Evolutionary conservation across 2,888 invertebrate species (phyloP).

Genomic region (Sympetrum striolatum): DNA sequence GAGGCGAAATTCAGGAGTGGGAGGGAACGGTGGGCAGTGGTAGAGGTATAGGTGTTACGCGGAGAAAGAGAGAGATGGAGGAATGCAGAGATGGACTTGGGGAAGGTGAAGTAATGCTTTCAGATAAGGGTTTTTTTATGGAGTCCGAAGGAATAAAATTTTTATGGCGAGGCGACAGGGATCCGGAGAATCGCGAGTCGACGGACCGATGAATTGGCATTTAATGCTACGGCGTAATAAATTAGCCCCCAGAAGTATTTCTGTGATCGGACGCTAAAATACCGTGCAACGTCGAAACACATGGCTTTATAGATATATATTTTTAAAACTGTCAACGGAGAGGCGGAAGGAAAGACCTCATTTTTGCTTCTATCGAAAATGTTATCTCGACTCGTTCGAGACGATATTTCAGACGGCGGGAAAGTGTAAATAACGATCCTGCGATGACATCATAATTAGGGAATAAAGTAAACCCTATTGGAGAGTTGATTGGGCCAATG

Average conservation of each 20-base stretch:
- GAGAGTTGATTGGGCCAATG: too few species aligned
- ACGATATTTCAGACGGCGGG: too few species aligned
- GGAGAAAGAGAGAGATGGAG: not conserved
- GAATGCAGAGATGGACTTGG: not conserved
- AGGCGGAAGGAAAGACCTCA: not conserved
- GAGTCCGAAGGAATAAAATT: conserved; percentile 29
- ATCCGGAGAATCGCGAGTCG: not conserved
- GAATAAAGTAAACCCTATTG: too few species aligned
- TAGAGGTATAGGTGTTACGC: not conserved
- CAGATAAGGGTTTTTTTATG: conserved; percentile 37
- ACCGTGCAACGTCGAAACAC: not conserved
- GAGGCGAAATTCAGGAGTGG: not conserved
- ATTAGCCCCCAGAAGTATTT: not conserved
- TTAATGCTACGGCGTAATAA: conserved; percentile 7
- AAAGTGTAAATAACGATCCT: too few species aligned
- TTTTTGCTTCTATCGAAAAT: too few species aligned
- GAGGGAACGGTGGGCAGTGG: not conserved
- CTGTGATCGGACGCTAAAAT: not conserved
- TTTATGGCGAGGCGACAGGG: conserved; percentile 26
- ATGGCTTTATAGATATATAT: not conserved
- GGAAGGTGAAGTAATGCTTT: conserved; percentile 27
- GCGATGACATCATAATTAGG: too few species aligned
- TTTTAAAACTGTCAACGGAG: not conserved
- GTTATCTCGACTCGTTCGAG: too few species aligned
- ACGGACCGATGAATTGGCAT: conserved; percentile 22